Percentiles rank a stretch among this genome's conserved stretches.
phyloP scores from a whole-genome alignment of 2,797 vertebrate species.

The Centropyge bicolor region DNA sequence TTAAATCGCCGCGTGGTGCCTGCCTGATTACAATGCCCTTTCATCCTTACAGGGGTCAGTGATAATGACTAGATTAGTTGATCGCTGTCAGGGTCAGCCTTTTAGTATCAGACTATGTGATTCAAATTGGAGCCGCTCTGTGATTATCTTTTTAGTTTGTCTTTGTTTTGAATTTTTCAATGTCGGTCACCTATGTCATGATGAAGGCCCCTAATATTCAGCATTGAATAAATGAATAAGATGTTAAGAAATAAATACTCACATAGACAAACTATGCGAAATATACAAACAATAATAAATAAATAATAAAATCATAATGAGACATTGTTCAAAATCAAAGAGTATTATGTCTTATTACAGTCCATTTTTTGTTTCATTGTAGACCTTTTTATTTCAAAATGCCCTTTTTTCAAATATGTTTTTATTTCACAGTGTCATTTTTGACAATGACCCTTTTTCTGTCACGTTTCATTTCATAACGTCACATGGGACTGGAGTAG shows the following conservation, averaged over 20 bases:
- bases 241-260: background rate
- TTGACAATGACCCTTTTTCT: background rate
- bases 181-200: background rate
- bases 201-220: background rate
- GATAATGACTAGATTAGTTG: constrained; percentile 54
- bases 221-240: background rate
- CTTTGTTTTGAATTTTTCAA: background rate
- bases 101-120: constrained; percentile 16
- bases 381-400: background rate
- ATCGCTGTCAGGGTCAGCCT: constrained; percentile 43
- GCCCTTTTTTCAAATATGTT: background rate
- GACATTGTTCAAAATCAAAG: too few species aligned
- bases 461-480: background rate
- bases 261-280: background rate
- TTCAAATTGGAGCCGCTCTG: constrained; percentile 34
- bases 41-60: constrained; percentile 61
- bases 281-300: background rate
- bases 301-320: background rate
- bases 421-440: background rate
- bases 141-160: constrained; percentile 23
- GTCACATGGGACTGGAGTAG: background rate
- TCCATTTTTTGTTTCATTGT: background rate
- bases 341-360: too few species aligned
- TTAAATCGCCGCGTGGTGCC: constrained; percentile 47
- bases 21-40: constrained; percentile 55